Conservation (phyloP, 2,888 invertebrate species). For the Cheilosia impressa region DNA sequence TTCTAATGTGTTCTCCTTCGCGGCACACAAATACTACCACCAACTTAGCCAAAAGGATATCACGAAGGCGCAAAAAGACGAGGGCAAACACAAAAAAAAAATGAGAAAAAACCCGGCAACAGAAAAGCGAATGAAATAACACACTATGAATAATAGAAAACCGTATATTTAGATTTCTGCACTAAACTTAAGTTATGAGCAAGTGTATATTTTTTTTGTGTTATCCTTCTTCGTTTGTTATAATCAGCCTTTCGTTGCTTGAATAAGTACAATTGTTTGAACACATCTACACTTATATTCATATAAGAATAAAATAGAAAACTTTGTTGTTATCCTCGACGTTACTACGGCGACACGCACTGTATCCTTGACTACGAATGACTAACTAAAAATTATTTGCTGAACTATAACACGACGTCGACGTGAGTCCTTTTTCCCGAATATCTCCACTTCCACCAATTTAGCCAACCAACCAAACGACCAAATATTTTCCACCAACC, state of each 20-base stretch:
- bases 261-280: slow-evolving; percentile 56
- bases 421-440: slow-evolving; percentile 69
- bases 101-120: slow-evolving; percentile 34
- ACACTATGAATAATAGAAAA: slow-evolving; percentile 73
- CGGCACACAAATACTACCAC: slow-evolving; percentile 57
- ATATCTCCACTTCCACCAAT: slow-evolving; percentile 74
- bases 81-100: not conserved
- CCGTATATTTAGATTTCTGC: slow-evolving; percentile 73
- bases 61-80: slow-evolving; percentile 54
- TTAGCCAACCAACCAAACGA: slow-evolving; percentile 67
- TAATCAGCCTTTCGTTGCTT: slow-evolving; percentile 61
- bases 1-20: slow-evolving; percentile 66
- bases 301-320: slow-evolving; percentile 6
- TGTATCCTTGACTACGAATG: slow-evolving; percentile 84
- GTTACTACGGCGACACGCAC: slow-evolving; percentile 78
- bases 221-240: slow-evolving; percentile 33
- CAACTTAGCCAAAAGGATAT: slow-evolving; percentile 58
- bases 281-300: slow-evolving; percentile 31
- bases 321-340: slow-evolving; percentile 70
- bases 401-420: slow-evolving; percentile 77
- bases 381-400: slow-evolving; percentile 84
- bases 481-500: slow-evolving; percentile 74
- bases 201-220: slow-evolving; percentile 40
- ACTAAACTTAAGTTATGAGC: slow-evolving; percentile 72
- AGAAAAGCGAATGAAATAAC: slow-evolving; percentile 59